Conservation (phyloP, 2,797 vertebrate species). For the Aplochiton taeniatus region DNA sequence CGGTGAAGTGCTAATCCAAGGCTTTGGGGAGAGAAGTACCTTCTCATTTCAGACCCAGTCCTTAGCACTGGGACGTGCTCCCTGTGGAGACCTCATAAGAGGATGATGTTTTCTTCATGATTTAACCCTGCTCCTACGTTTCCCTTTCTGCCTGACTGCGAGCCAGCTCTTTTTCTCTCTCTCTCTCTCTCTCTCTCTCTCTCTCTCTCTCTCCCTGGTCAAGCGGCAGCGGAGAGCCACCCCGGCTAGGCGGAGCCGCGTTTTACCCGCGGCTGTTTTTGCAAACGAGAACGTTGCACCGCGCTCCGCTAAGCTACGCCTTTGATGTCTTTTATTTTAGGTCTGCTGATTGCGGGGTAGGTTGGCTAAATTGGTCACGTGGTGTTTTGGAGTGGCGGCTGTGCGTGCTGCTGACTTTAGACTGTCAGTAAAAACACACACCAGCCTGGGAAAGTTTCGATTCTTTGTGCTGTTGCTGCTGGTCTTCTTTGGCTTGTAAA, state of each 20-base stretch:
- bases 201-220: no score
- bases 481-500: no score
- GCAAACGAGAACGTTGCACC: slow-evolving; percentile 45
- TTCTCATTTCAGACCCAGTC: slow-evolving; percentile 27
- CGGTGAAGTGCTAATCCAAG: slow-evolving; percentile 34
- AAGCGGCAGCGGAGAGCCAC: slow-evolving; percentile 38
- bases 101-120: slow-evolving; percentile 33
- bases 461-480: no score
- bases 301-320: slow-evolving; percentile 33
- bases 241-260: slow-evolving; percentile 24
- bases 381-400: slow-evolving; percentile 37
- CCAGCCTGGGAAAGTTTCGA: no score
- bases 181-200: no score
- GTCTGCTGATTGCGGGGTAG: slow-evolving; percentile 57
- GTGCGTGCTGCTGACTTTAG: slow-evolving; percentile 12
- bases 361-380: slow-evolving; percentile 36
- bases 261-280: slow-evolving; percentile 34
- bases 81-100: slow-evolving; percentile 35
- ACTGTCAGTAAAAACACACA: no score
- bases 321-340: slow-evolving; percentile 50
- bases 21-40: slow-evolving; percentile 11
- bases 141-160: background rate
- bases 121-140: slow-evolving; percentile 9
- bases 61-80: slow-evolving; percentile 34
- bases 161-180: slow-evolving; percentile 3